These are phyloP conservation scores for Torymus tubicola DNA, from an alignment of 2,888 invertebrate species.

Conservation along the genomic window DNA sequence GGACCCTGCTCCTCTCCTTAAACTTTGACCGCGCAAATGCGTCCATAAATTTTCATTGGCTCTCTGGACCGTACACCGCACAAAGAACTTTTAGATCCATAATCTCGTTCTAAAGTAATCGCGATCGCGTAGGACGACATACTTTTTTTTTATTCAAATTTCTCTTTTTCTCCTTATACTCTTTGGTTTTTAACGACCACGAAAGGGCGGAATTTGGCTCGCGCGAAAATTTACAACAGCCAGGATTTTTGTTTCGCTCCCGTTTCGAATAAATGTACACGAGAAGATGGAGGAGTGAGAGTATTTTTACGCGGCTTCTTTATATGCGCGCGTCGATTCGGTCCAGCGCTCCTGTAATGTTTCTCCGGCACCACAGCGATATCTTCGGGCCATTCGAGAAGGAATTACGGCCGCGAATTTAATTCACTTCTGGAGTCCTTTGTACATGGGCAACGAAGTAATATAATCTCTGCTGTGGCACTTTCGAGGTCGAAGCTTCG, in stretches of 20 bases:
- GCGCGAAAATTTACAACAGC: background rate
- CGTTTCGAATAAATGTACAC: conserved; percentile 2
- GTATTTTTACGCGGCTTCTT: too few relatives aligned
- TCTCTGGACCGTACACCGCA: background rate
- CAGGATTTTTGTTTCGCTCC: background rate
- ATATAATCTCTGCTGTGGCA: too few relatives aligned
- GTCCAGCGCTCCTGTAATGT: too few relatives aligned
- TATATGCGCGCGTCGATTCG: too few relatives aligned
- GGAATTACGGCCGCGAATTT: too few relatives aligned
- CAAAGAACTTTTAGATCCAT: conserved; percentile 38
- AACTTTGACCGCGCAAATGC: background rate
- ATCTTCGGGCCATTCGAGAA: too few relatives aligned
- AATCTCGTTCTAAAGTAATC: conserved; percentile 36
- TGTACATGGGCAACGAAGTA: too few relatives aligned
- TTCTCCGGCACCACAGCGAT: too few relatives aligned
- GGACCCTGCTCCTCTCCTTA: too few relatives aligned
- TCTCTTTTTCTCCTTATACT: background rate
- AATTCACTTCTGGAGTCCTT: too few relatives aligned
- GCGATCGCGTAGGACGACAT: background rate
- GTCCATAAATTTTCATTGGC: conserved; percentile 43
- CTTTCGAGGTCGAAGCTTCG: too few relatives aligned
- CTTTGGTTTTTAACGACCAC: background rate
- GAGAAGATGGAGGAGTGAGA: too few relatives aligned
- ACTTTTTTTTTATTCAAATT: background rate
- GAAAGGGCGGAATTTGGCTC: conserved; percentile 23